A percentile compares a stretch with the other conserved stretches of the same genome.
Evolutionary conservation across 2,888 invertebrate genomes (phyloP).

Genomic region (Meganola albula): DNA sequence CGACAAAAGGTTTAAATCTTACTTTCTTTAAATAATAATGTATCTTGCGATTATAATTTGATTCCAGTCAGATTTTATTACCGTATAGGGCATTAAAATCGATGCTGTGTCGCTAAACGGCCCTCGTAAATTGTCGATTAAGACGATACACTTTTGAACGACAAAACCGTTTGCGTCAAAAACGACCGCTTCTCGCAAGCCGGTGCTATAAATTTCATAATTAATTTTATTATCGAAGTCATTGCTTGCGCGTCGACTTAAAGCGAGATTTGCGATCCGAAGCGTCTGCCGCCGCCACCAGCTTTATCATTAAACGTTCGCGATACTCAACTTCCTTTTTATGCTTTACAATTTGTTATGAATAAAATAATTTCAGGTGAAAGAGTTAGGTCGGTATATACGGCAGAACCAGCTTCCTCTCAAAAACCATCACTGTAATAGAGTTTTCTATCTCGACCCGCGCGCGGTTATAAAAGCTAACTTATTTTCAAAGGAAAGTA

Average conservation of each 20-base stretch:
- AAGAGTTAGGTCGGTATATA: slow-evolving; percentile 47
- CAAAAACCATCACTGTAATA: slow-evolving; percentile 67
- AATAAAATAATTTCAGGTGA: slow-evolving; percentile 51
- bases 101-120: slow-evolving; percentile 42
- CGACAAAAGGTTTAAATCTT: slow-evolving; percentile 27
- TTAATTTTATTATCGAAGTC: slow-evolving; percentile 67
- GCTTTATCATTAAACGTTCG: slow-evolving; percentile 66
- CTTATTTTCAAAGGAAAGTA: slow-evolving; percentile 69
- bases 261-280: slow-evolving; percentile 63
- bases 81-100: slow-evolving; percentile 37
- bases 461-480: slow-evolving; percentile 63
- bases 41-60: slow-evolving; percentile 44
- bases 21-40: slow-evolving; percentile 40
- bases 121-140: slow-evolving; percentile 61
- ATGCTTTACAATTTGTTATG: slow-evolving; percentile 59
- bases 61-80: slow-evolving; percentile 43
- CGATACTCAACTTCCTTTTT: slow-evolving; percentile 53
- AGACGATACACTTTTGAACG: slow-evolving; percentile 54
- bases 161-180: slow-evolving; percentile 49
- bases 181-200: slow-evolving; percentile 37
- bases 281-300: slow-evolving; percentile 53
- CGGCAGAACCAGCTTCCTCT: slow-evolving; percentile 41
- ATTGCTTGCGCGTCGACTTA: slow-evolving; percentile 65
- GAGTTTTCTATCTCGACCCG: slow-evolving; percentile 61
- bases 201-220: slow-evolving; percentile 62